phyloP scores from a whole-genome alignment of 2,797 vertebrate genomes.

The Gallinago stenura region DNA sequence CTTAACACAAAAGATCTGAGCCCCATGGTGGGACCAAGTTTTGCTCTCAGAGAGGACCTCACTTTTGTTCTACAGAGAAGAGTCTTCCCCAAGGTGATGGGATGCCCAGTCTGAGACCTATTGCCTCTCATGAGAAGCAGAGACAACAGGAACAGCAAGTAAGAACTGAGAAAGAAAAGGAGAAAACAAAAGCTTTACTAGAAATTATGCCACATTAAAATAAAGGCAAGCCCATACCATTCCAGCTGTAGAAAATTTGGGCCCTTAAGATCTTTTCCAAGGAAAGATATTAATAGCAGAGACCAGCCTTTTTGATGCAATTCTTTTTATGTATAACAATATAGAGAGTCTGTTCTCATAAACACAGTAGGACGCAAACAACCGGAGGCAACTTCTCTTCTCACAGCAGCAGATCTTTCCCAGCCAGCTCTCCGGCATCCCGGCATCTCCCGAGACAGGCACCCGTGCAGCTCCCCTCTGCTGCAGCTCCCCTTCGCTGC shows the following conservation, averaged over 20 bases:
- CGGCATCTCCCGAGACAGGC: not conserved
- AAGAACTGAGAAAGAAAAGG: not conserved
- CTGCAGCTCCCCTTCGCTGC: not conserved
- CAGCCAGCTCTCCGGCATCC: not conserved
- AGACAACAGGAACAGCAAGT: not conserved
- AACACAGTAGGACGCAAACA: slow-evolving; percentile 31
- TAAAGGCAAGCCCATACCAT: not conserved
- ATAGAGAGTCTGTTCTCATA: slow-evolving; percentile 22
- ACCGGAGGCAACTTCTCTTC: slow-evolving; percentile 26
- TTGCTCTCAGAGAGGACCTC: not conserved
- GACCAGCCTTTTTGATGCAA: not conserved
- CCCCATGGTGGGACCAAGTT: not conserved
- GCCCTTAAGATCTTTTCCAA: slow-evolving; percentile 23
- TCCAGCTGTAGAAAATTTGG: not conserved
- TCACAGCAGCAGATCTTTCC: slow-evolving; percentile 9
- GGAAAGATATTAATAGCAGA: slow-evolving; percentile 47
- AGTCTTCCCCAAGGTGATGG: not conserved
- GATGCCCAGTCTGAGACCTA: not conserved
- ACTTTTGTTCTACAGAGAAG: not conserved
- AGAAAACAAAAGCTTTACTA: not conserved
- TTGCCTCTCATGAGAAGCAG: not conserved
- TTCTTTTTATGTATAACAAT: slow-evolving; percentile 47
- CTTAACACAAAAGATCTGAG: not conserved
- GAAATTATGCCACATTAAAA: not conserved
- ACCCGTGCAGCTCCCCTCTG: not conserved